These are phyloP conservation scores for Plumapathes pennacea DNA, from an alignment of 92 coral and sea anemone genomes.

Conservation along the genomic window DNA sequence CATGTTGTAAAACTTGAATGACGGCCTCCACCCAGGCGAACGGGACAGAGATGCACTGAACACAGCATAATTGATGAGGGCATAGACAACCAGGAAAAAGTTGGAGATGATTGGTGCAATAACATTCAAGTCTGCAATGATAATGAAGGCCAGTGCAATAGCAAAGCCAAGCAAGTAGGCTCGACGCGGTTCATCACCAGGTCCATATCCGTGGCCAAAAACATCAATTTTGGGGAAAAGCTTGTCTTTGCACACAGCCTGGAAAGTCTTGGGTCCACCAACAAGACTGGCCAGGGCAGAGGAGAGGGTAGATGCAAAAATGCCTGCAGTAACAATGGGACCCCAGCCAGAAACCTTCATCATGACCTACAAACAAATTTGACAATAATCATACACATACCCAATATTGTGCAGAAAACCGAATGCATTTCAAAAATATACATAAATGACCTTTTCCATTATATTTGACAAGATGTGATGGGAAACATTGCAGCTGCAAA, in stretches of 20 bases:
- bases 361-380: slow-evolving; percentile 63
- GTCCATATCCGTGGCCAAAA: slow-evolving; percentile 82
- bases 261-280: slow-evolving; percentile 97
- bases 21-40: slow-evolving; percentile 97
- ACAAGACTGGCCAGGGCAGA: slow-evolving; percentile 99
- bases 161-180: slow-evolving; percentile 82
- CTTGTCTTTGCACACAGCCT: slow-evolving; percentile 88
- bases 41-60: slow-evolving; percentile 94
- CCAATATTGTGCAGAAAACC: background rate
- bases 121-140: slow-evolving; percentile 86
- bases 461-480: background rate
- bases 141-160: slow-evolving; percentile 75
- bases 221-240: slow-evolving; percentile 78
- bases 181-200: slow-evolving; percentile 91
- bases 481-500: background rate
- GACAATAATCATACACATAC: background rate
- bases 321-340: slow-evolving; percentile 92
- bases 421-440: background rate
- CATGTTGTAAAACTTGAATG: slow-evolving; percentile 85
- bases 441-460: background rate
- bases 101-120: slow-evolving; percentile 94
- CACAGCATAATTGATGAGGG: slow-evolving; percentile 91
- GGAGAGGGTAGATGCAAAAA: slow-evolving; percentile 95
- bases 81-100: slow-evolving; percentile 88
- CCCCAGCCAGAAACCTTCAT: slow-evolving; percentile 91